A percentile compares a stretch with the other conserved stretches of the same genome.
Conservation (phyloP, 2,888 invertebrate genomes). For the Oxystoma pomonae region DNA sequence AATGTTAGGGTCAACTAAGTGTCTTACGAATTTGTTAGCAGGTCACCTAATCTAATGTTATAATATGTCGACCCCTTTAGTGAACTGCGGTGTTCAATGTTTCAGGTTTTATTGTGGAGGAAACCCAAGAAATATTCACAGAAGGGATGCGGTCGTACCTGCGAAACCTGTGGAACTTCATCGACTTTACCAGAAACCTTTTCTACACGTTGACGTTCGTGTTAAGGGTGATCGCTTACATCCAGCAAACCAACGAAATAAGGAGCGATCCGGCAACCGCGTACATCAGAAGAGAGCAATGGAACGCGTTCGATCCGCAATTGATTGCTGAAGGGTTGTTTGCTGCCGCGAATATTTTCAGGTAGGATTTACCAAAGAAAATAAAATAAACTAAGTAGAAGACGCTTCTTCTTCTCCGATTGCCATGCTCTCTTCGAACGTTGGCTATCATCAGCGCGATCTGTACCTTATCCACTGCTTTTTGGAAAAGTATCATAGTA, state of each 20-base stretch:
- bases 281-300: slow-evolving; percentile 75
- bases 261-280: slow-evolving; percentile 62
- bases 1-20: no score
- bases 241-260: slow-evolving; percentile 72
- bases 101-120: slow-evolving; percentile 85
- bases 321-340: slow-evolving; percentile 89
- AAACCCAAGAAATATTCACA: slow-evolving; percentile 84
- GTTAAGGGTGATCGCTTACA: slow-evolving; percentile 66
- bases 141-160: slow-evolving; percentile 85
- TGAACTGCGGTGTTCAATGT: background rate
- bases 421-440: no score
- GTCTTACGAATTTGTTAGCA: no score
- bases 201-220: slow-evolving; percentile 74
- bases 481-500: no score
- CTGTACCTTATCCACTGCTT: no score
- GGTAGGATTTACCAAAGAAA: no score
- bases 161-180: slow-evolving; percentile 94
- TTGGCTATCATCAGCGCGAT: no score
- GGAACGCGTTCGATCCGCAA: slow-evolving; percentile 93
- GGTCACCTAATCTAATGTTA: no score
- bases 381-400: no score
- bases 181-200: slow-evolving; percentile 88
- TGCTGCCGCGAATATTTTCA: slow-evolving; percentile 92
- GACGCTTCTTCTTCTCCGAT: no score
- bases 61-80: no score